phyloP scores from a whole-genome alignment of 1,140 invertebrate species.

The Asbolus verrucosus region DNA sequence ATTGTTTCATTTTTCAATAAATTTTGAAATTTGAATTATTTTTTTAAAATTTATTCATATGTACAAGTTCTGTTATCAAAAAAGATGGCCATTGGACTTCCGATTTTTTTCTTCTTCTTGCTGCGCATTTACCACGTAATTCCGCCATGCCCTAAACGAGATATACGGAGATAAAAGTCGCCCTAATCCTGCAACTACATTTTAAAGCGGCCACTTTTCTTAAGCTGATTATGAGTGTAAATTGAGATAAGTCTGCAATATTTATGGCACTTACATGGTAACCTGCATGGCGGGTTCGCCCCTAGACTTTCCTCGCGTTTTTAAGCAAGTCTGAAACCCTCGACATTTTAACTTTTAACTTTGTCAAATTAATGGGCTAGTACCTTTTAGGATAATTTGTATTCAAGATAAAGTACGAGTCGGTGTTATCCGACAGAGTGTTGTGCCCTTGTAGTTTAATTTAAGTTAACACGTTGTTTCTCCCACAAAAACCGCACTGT shows the following conservation, averaged over 20 bases:
- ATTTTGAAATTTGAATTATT: too few relatives aligned
- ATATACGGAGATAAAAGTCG: conserved; percentile 58
- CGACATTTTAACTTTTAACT: conserved; percentile 59
- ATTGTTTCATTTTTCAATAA: too few relatives aligned
- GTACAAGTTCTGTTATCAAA: too few relatives aligned
- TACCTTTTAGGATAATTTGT: conserved; percentile 61
- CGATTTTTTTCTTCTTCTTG: too few relatives aligned
- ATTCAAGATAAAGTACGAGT: conserved; percentile 56
- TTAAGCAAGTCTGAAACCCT: conserved; percentile 40
- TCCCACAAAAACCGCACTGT: too few relatives aligned
- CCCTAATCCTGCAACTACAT: conserved; percentile 64
- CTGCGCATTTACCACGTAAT: too few relatives aligned
- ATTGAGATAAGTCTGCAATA: conserved; percentile 65
- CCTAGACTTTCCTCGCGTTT: too few relatives aligned
- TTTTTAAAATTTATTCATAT: too few relatives aligned
- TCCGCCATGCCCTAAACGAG: conserved; percentile 60
- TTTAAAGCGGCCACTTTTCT: conserved; percentile 66
- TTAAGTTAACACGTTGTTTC: conserved; percentile 16
- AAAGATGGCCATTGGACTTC: too few relatives aligned
- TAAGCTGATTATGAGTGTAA: conserved; percentile 67
- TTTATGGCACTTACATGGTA: conserved; percentile 66
- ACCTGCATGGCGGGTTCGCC: conserved; percentile 55
- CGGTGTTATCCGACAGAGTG: conserved; percentile 53
- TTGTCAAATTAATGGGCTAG: conserved; percentile 60
- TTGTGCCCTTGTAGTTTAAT: conserved; percentile 52